phyloP scores from a whole-genome alignment of 2,797 vertebrate species.

The Anisognathus igniventris region DNA sequence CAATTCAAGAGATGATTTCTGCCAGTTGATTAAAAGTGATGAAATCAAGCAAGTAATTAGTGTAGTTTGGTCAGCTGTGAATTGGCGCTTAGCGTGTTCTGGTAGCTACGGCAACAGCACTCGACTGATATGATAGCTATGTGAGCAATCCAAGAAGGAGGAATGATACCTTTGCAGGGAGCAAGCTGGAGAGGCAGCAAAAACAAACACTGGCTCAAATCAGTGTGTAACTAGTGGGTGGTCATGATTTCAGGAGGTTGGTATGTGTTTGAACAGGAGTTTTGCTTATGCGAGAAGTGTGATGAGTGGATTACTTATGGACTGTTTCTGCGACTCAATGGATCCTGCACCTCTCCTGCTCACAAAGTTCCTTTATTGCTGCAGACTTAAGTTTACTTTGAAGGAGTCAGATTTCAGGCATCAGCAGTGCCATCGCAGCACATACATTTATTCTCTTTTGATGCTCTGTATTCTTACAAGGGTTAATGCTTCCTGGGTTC shows the following conservation, averaged over 20 bases:
- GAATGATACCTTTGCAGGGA: neutral
- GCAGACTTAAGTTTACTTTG: neutral
- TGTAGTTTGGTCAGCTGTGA: constrained; percentile 7
- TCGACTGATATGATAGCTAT: neutral
- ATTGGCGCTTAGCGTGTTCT: neutral
- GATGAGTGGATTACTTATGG: neutral
- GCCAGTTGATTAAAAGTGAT: neutral
- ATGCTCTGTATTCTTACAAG: neutral
- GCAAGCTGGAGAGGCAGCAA: neutral
- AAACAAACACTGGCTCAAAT: neutral
- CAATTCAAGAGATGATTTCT: neutral
- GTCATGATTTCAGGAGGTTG: constrained; percentile 12
- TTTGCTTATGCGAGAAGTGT: neutral
- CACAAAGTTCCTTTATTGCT: neutral
- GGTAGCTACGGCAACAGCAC: neutral
- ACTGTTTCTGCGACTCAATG: neutral
- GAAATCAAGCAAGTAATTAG: constrained; percentile 40
- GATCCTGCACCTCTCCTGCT: neutral
- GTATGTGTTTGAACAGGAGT: constrained; percentile 40
- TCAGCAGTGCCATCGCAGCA: neutral
- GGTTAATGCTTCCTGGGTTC: neutral
- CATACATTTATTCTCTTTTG: neutral
- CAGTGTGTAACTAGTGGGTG: neutral
- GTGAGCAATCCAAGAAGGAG: neutral
- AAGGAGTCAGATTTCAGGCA: neutral